Evolutionary conservation across 2,888 invertebrate species (phyloP), one percentile per base, ranked within the genome.

Genomic region (Phymatocera aterrima): DNA sequence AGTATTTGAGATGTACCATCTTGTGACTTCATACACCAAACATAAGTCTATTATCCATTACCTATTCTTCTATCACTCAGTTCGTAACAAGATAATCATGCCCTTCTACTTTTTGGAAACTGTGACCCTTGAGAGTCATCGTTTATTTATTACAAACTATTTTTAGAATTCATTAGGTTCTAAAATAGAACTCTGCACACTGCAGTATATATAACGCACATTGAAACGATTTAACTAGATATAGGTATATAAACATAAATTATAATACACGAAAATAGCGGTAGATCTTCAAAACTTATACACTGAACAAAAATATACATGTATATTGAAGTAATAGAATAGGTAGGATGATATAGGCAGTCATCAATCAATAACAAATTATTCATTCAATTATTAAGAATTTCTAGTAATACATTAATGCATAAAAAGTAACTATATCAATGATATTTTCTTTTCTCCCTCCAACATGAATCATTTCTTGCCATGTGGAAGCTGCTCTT

Each of bases 381-480:
- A 37, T 72, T 51, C 34, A 54, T 87, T 82, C 83, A 86, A 87
- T 81, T 87, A 85, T 84, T 86, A 85, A 85, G 86, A 88, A 86
- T 87, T 82, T 87, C 86, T 89, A 88, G 85, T 89, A 21, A 87
- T 88, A 88, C 85, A 87, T 88, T 88, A 88, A 88, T 89, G 88
- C 87, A 89, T 89, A 88, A 64, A 88, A 87, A 87, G 86, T 89
- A 88, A 89, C 88, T 89, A 87, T 85, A 83, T 86, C 85, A 85
- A 83, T 83, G 82, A 83, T 83, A 84, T 83, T 84, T 40, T 75
- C 57, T n/a, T n/a, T n/a, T n/a, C n/a, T n/a, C n/a, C n/a, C 75
- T 34, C 40, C 57, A 51, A 57, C 60, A 57, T 75, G 57, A 57
- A 75, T 75, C 57, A 54, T 40, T 75, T 57, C n/a, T 40, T 40